Evolutionary conservation across 2,888 invertebrate genomes (phyloP), one percentile per base, ranked within the genome.

Genomic region (Cryptosula pallasiana): DNA sequence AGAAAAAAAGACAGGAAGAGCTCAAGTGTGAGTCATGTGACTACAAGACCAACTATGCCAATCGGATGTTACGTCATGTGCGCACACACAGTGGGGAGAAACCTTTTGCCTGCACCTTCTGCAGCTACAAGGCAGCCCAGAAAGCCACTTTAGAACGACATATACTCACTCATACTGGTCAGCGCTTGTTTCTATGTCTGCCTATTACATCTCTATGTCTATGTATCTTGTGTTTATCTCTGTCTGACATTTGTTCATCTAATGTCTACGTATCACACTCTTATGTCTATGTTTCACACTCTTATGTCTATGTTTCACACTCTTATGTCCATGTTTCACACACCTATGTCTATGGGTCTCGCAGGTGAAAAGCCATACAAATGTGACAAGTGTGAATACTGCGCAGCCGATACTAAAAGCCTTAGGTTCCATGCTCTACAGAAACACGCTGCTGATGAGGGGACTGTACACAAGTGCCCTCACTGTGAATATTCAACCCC

Each of bases 371-470:
- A 63, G 32, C 63, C 63, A 3, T 63, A 25, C 32, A 63, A 32
- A 5, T 63, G 63, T 34, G 63, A 63, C 13, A 63, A 34, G 16
- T 63, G 63, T 63, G 63, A 63, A 13, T 63, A 63, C 32, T 32
- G 25, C 5, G 27, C 63, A 2, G 63, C 63, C 27, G 63, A 63
- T 32, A 63, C 63, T 29, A 63, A 63, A 63, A 63, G 63, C 63
- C 63, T 63, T 32, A 27, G 63, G 63, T 63, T 63, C n/a, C 63
- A 63, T 32, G 32, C 63, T 34, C 27, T 63, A 27, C 63, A 63
- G 32, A 63, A 63, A 34, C 63, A 63, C 32, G 63, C 25, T 25
- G n/a, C 25, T 27, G 20, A 45, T 13, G 63, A 27, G 5, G 57
- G n/a, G 32, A 32, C 32, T 27, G 1, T 63, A 63, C 63, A 63